Evolutionary conservation across 1,140 invertebrate species (phyloP), one percentile per base, ranked within the genome.

Genomic region (Lepidurus apus): DNA sequence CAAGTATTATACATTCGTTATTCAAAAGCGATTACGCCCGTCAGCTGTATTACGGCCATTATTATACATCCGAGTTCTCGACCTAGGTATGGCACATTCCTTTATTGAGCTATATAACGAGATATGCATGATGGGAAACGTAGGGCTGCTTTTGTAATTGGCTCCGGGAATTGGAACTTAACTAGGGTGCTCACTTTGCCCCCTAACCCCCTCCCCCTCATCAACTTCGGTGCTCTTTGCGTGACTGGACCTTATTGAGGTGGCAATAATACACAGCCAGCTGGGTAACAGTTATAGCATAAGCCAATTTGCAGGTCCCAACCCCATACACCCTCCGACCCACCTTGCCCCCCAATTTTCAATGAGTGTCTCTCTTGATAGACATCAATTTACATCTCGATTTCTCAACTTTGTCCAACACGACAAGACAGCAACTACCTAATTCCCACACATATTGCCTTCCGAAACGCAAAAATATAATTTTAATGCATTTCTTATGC

Each of bases 61-160:
- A 34, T 34, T 34, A 4, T 34, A 34, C 34, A 21, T 65, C 17
- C 17, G 8, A 13, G 21, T 65, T 65, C 21, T 65, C 53, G 17
- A 65, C 21, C 53, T 17, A 65, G 17, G 53, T 65, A 13, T 17
- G 53, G 34, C 53, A n/a, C 17, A n/a, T 65, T 21, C 21, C n/a
- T 65, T 65, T 65, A 65, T 65, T 65, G 53, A 65, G 53, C 53
- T 65, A 65, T 65, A 65, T n/a, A 65, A 65, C 53, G n/a, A 65
- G n/a, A 65, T 17, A 65, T 17, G 7, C 53, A 65, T 21, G n/a
- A 11, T 65, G 53, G 53, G 53, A 65, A 65, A 65, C 13, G 53
- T 21, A 65, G 53, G 53, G 9, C 34, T 34, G 34, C 34, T 34
- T 34, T 34, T 3, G 34, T 65, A 65, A 65, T 65, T 65, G 53